Evolutionary conservation across 2,113 vertebrate species (phyloP).

Genomic region (Gobio gobio): DNA sequence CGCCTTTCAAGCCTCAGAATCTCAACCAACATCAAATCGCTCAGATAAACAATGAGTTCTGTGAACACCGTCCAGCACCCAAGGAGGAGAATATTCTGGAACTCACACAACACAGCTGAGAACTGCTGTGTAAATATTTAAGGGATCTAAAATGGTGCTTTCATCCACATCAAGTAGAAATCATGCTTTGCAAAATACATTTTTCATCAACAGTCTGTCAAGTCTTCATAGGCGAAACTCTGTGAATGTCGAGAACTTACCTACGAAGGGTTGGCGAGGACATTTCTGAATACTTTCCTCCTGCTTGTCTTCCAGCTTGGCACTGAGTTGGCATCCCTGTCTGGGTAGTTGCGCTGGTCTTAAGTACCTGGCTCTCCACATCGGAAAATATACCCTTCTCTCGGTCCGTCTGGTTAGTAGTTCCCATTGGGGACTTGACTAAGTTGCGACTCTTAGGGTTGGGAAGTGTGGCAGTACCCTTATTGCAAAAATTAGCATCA

Average conservation of each 20-base stretch:
- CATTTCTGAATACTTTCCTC: slow-evolving; percentile 86
- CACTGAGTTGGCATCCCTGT: slow-evolving; percentile 66
- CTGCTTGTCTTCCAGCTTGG: slow-evolving; percentile 78
- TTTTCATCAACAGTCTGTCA: slow-evolving; percentile 8
- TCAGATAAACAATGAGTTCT: slow-evolving; percentile 6
- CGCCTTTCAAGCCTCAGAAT: background rate
- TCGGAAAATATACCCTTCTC: slow-evolving; percentile 83
- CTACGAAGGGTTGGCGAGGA: slow-evolving; percentile 86
- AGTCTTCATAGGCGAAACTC: background rate
- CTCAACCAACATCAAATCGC: slow-evolving; percentile 34
- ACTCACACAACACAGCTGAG: slow-evolving; percentile 6
- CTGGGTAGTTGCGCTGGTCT: slow-evolving; percentile 78
- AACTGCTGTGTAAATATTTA: slow-evolving; percentile 30
- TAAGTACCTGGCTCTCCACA: slow-evolving; percentile 73
- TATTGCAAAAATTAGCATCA: slow-evolving; percentile 37
- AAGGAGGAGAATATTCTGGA: slow-evolving; percentile 30
- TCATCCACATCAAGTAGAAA: slow-evolving; percentile 7
- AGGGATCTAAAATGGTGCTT: slow-evolving; percentile 5
- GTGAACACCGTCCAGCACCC: slow-evolving; percentile 30
- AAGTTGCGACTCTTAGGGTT: slow-evolving; percentile 82
- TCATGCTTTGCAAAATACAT: background rate
- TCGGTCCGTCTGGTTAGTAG: slow-evolving; percentile 82
- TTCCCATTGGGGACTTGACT: slow-evolving; percentile 76
- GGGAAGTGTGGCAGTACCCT: slow-evolving; percentile 68
- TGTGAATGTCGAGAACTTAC: slow-evolving; percentile 68